Evolutionary conservation across 2,797 vertebrate species (phyloP).

Genomic region (Anguilla megastoma): DNA sequence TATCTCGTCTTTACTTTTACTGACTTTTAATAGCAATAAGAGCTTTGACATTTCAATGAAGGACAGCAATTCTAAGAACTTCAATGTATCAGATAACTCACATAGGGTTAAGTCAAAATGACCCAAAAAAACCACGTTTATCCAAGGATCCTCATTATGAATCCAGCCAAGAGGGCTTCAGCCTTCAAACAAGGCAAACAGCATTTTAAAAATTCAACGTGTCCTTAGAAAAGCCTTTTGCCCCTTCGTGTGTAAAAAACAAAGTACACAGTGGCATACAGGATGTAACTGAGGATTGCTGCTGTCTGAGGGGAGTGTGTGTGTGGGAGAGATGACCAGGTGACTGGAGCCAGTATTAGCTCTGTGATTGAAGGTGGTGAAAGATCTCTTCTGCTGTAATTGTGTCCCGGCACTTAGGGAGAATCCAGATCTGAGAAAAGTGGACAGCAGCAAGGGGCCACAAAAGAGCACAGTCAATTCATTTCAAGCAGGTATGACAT

Average conservation of each 20-base stretch:
- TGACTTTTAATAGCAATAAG: background rate
- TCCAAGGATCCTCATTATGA: background rate
- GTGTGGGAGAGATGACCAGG: background rate
- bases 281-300: background rate
- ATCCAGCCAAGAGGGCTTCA: background rate
- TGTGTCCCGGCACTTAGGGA: background rate
- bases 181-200: background rate
- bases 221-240: background rate
- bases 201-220: background rate
- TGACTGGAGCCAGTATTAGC: background rate
- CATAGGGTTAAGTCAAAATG: background rate
- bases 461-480: slow-evolving; percentile 3
- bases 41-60: background rate
- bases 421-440: background rate
- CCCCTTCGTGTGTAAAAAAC: background rate
- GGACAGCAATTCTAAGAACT: background rate
- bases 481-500: slow-evolving; percentile 8
- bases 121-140: background rate
- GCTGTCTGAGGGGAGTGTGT: background rate
- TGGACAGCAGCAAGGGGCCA: slow-evolving; percentile 9
- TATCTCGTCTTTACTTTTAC: background rate
- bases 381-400: background rate
- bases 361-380: background rate
- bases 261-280: background rate
- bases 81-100: background rate